phyloP scores from a whole-genome alignment of 1,140 invertebrate genomes.

The Diuraphis noxia region DNA sequence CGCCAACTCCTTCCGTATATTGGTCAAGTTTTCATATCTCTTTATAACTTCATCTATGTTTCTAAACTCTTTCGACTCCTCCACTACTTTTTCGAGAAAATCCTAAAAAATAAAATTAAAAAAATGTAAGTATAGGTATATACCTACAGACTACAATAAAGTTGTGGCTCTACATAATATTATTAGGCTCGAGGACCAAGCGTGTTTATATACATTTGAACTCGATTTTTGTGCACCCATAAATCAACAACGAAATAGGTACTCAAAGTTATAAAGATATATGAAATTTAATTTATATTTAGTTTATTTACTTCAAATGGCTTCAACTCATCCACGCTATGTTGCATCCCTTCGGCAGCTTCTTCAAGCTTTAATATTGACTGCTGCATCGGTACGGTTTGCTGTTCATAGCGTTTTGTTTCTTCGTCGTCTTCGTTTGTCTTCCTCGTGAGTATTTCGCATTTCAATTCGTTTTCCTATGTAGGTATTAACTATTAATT shows the following conservation, averaged over 20 bases:
- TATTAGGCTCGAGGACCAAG: background rate
- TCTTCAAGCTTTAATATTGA: conserved; percentile 32
- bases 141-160: too few relatives aligned
- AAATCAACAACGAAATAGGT: background rate
- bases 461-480: conserved; percentile 19
- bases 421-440: conserved; percentile 28
- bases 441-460: background rate
- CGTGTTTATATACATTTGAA: background rate
- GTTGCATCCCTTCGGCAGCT: conserved; percentile 11
- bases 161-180: background rate
- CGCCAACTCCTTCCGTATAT: conserved; percentile 17
- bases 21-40: conserved; percentile 43
- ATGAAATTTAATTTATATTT: background rate
- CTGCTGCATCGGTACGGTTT: conserved; percentile 18
- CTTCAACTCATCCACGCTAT: conserved; percentile 21
- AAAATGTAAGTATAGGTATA: background rate
- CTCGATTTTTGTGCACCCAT: background rate
- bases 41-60: conserved; percentile 41
- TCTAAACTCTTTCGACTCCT: conserved; percentile 9
- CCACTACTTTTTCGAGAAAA: conserved; percentile 34
- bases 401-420: background rate
- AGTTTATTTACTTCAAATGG: conserved; percentile 27
- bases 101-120: background rate
- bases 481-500: background rate
- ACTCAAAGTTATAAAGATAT: background rate